Base-by-base conservation (phyloP, 2,113 vertebrate genomes). In the Cheilinus undulatus region DNA sequence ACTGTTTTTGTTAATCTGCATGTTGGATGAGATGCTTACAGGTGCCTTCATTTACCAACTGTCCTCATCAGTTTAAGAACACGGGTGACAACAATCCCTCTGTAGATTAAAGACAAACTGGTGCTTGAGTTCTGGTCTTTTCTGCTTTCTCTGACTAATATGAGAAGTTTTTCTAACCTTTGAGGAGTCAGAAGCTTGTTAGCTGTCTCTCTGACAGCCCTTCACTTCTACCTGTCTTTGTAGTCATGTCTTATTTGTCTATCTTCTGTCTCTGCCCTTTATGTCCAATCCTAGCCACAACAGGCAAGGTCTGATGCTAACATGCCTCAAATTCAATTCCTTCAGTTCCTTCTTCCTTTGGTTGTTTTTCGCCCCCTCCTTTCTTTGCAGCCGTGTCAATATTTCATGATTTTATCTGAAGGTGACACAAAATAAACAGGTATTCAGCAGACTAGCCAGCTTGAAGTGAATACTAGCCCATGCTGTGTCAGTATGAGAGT, bases 401-500 rank as follows among this genome's bases (percentile, higher is more conserved):
- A 54, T 63, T 70, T 58, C 53, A 71, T 27, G 26, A 46, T 40
- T 60, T 36, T 30, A 32, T 49, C 30, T 22, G 45, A 27, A 52
- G 52, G 63, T 50, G 13, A 19, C 51, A 56, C 43, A 26, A 17
- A 60, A 10, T 26, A 30, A 32, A 38, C 19, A 53, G 27, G 56
- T 23, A 38, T 36, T 64, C 8, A 22, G 13, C 22, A 58, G 58
- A 80, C 53, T 50, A 32, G 58, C 22, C 60, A 71, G 68, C 46
- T 14, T 60, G 75, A 57, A 19, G 36, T 38, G 49, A 57, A 73
- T 27, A 22, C 4, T 46, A 12, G 62, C 59, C 74, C 57, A 43
- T 26, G 24, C 66, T 42, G 27, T 36, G 66, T 61, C 77, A 62
- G 19, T 46, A 40, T 78, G 49, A 49, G 69, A 71, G 59, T 32